phyloP scores from a whole-genome alignment of 2,888 invertebrate species.

The Neoascia interrupta region DNA sequence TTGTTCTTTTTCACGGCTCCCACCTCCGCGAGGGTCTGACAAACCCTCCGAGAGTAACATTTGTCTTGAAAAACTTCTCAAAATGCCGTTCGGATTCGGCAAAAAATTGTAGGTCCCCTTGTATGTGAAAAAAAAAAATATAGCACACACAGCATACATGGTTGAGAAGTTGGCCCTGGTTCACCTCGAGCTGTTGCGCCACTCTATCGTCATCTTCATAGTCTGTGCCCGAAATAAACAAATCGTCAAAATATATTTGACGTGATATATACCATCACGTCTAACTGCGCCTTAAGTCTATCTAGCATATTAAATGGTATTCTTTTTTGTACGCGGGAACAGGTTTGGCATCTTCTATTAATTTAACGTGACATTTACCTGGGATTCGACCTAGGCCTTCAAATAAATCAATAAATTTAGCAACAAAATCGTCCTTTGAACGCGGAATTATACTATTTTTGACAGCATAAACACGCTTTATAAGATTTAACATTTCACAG shows the following conservation, averaged over 20 bases:
- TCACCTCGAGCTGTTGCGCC: too few relatives aligned
- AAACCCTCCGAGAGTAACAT: too few relatives aligned
- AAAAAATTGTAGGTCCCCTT: too few relatives aligned
- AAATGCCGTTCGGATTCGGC: too few relatives aligned
- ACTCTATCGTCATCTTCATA: too few relatives aligned
- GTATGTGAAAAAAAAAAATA: too few relatives aligned
- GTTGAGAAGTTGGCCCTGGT: too few relatives aligned
- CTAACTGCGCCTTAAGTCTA: slow-evolving; percentile 30
- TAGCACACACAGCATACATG: too few relatives aligned
- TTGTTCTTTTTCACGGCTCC: too few relatives aligned
- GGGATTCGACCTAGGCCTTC: slow-evolving; percentile 39
- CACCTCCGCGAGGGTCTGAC: too few relatives aligned
- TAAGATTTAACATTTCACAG: slow-evolving; percentile 12
- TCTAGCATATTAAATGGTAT: slow-evolving; percentile 35
- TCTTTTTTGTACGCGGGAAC: slow-evolving; percentile 40
- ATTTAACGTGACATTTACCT: slow-evolving; percentile 42
- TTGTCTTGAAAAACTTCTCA: too few relatives aligned
- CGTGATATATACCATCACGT: slow-evolving; percentile 38
- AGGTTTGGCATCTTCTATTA: slow-evolving; percentile 16
- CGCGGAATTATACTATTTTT: slow-evolving; percentile 31
- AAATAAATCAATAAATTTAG: slow-evolving; percentile 16
- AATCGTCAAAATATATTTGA: slow-evolving; percentile 16
- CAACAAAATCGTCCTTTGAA: slow-evolving; percentile 11
- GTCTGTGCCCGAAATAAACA: slow-evolving; percentile 1
- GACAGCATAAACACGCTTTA: slow-evolving; percentile 14